phyloP scores from a whole-genome alignment of 92 coral and sea anemone genomes.

The Phenganax marumi region DNA sequence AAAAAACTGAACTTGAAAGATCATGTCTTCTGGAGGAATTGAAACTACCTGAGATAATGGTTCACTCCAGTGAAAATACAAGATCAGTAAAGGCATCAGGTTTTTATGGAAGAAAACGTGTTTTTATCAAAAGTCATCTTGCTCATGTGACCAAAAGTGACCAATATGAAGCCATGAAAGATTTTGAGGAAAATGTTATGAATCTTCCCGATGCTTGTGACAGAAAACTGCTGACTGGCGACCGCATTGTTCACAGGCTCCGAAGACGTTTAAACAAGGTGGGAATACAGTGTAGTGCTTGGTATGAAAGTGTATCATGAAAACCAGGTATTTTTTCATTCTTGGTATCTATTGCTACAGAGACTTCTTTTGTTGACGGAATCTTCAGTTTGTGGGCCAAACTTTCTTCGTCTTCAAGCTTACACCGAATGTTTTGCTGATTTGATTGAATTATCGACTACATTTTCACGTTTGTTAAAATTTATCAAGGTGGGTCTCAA shows the following conservation, averaged over 20 bases:
- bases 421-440: conserved; percentile 75
- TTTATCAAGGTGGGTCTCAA: conserved; percentile 66
- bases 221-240: conserved; percentile 87
- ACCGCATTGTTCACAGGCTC: conserved; percentile 70
- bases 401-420: conserved; percentile 89
- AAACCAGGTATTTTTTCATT: neutral
- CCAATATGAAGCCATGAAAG: conserved; percentile 84
- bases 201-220: conserved; percentile 80
- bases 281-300: too few species aligned
- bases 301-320: too few species aligned
- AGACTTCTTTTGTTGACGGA: conserved; percentile 68
- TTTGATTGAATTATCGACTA: conserved; percentile 69
- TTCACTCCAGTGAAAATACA: conserved; percentile 44
- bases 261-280: conserved; percentile 79
- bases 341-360: conserved; percentile 30
- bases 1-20: conserved; percentile 45
- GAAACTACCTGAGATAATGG: conserved; percentile 88
- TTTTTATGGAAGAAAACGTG: conserved; percentile 30
- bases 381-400: conserved; percentile 80
- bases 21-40: conserved; percentile 74
- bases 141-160: conserved; percentile 85
- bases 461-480: conserved; percentile 77
- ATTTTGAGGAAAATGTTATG: conserved; percentile 73
- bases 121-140: conserved; percentile 77
- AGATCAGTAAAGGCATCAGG: neutral